Base-by-base conservation (phyloP, 2,888 invertebrate genomes). In the Caenorhabditis sulstoni region DNA sequence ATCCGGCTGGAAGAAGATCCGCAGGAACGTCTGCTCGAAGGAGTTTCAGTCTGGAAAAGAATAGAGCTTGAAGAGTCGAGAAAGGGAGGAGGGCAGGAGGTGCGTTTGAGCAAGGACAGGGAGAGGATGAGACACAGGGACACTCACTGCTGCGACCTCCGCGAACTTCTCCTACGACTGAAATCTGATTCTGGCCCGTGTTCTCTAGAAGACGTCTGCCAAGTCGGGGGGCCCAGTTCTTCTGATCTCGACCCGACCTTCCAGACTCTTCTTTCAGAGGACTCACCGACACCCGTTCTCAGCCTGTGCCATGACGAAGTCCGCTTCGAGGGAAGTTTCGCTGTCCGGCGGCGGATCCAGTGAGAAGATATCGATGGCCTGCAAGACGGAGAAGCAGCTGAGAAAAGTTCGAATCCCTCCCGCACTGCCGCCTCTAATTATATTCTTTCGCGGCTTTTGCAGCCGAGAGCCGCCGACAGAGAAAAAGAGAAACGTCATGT, bases 1-100 rank as follows among this genome's bases (percentile, higher is more conserved):
- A 84, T 47, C 84, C 85, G 29, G 82, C 74, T 20, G 86, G 86
- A 11, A 85, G 79, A 11, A 75, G 65, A 52, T 86, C 85, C 3
- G 76, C 64, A 3, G 83, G 83, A 20, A 90, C 71, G 65, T 90
- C 90, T 3, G 85, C 85, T n/a, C 88, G 83, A 20, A 90, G 81
- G 55, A 90, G 79, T 71, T 90, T 90, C 61, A 90, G 68, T 29
- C 90, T 83, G 79, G 76, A 83, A 55, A 81, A 78, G 23, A 23
- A n/a, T 2, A 4, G 52, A 52, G 4, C 3, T 22, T 3, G 44
- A 16, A 18, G 9, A 22, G 47, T 7, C 5, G 16, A 2, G 35
- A 45, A 29, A 52, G 61, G 64, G 50, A 58, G 50, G 59, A 55
- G 49, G 57, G 39, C 55, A 39, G 23, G 9, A 49, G 4, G 41